phyloP scores from a whole-genome alignment of 2,113 vertebrate species.

The Nerophis lumbriciformis region DNA sequence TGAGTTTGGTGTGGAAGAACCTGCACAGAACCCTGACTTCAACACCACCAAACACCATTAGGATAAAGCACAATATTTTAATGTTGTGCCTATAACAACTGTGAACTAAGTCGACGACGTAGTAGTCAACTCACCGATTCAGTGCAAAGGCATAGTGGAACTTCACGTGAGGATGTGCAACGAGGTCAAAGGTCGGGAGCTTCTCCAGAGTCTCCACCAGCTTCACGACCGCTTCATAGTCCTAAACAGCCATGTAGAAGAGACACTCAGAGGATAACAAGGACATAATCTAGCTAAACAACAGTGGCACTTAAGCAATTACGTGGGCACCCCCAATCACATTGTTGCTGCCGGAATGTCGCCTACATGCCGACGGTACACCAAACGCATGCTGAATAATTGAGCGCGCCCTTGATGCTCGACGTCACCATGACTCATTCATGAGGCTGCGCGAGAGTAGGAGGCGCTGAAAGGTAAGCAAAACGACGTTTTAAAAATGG shows the following conservation, averaged over 20 bases:
- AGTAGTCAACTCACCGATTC: constrained; percentile 80
- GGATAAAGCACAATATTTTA: too few species aligned
- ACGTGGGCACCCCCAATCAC: constrained; percentile 13
- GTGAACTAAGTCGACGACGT: too few species aligned
- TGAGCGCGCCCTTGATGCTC: constrained; percentile 41
- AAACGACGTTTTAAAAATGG: background rate
- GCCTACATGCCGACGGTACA: constrained; percentile 21
- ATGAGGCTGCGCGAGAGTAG: constrained; percentile 33
- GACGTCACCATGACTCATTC: constrained; percentile 56
- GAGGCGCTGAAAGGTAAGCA: constrained; percentile 16
- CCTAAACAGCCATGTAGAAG: constrained; percentile 66
- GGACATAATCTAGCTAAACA: background rate
- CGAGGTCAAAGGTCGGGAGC: constrained; percentile 92
- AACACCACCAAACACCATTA: too few species aligned
- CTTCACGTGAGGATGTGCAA: constrained; percentile 90
- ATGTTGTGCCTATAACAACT: too few species aligned
- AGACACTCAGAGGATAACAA: constrained; percentile 1
- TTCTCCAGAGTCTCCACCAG: constrained; percentile 94
- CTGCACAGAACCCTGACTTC: too few species aligned
- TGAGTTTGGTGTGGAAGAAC: too few species aligned
- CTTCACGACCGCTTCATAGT: constrained; percentile 94
- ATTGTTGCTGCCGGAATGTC: constrained; percentile 26
- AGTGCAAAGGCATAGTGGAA: constrained; percentile 96
- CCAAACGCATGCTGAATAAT: constrained; percentile 59
- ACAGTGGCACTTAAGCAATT: constrained; percentile 28